A percentile compares a stretch with the other conserved stretches of the same genome.
These are phyloP conservation scores for Galemys pyrenaicus DNA, from an alignment of 2,113 vertebrate genomes.

Conservation along the genomic window DNA sequence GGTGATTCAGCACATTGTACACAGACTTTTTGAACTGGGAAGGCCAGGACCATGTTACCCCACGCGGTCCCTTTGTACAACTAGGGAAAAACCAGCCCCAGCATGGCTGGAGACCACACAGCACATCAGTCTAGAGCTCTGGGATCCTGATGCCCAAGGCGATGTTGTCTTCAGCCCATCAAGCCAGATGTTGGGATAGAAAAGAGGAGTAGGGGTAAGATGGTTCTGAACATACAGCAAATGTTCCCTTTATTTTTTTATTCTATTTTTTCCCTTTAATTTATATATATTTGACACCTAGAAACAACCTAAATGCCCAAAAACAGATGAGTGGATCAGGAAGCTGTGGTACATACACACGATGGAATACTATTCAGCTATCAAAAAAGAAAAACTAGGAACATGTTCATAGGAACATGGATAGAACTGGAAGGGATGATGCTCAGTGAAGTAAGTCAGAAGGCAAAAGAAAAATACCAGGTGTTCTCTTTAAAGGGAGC, in stretches of 20 bases:
- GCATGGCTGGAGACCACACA: background rate
- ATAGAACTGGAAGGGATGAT: too few relatives aligned
- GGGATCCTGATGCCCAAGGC: background rate
- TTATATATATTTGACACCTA: too few relatives aligned
- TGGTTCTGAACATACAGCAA: background rate
- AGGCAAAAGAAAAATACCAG: too few relatives aligned
- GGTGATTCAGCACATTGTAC: slow-evolving; percentile 72
- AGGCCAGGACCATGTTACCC: background rate
- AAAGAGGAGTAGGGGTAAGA: background rate
- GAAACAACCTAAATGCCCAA: too few relatives aligned
- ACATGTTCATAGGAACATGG: too few relatives aligned
- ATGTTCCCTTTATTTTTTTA: too few relatives aligned
- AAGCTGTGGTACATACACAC: too few relatives aligned
- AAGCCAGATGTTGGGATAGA: background rate
- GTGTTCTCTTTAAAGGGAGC: slow-evolving; percentile 28
- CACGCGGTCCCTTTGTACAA: background rate
- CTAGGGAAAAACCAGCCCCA: background rate
- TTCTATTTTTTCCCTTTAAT: too few relatives aligned
- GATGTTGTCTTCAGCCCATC: background rate
- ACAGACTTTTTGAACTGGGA: slow-evolving; percentile 36
- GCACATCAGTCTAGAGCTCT: background rate
- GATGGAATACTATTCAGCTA: too few relatives aligned
- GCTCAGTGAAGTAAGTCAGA: too few relatives aligned
- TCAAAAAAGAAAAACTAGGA: too few relatives aligned
- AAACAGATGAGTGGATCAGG: too few relatives aligned